Base-by-base conservation (phyloP, 1,140 invertebrate genomes). In the Cyrtorhinus lividipennis region DNA sequence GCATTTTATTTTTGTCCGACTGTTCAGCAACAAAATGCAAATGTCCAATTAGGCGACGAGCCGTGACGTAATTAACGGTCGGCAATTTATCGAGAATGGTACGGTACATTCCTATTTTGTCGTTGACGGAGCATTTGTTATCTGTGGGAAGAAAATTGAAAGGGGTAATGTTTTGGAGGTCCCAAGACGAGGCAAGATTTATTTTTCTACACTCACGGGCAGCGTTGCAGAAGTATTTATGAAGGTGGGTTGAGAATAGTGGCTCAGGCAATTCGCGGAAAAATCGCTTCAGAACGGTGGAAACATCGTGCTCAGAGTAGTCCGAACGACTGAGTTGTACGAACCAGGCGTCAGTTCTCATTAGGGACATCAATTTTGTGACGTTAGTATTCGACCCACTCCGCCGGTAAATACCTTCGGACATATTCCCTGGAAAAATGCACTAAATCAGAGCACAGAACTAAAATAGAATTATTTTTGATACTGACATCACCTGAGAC, bases 261-360 rank as follows among this genome's bases (percentile, higher is more conserved):
- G 87, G 81, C 66, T 89, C 84, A 0, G 87, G 85, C 26, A 90
- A 72, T 68, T 86, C 85, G 48, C 89, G 75, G 68, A 93, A 85
- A 70, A 91, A 93, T 67, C 88, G 75, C 71, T 93, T 92, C 0
- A 94, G 73, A 5, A 84, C 86, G 26, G 83, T 87, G 1, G 89
- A 86, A 1, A 93, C 89, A 69, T 94, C 91, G 73, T 92, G 87
- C 67, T 91, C 89, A 0, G 82, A 81, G 69, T 86, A 88, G 23
- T 83, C 81, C 27, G 81, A 80, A 3, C 77, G 73, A 1, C 82
- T 84, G 26, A 95, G 79, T 72, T 89, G 85, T 1, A 91, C 87
- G 18, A 83, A 79, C 80, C 88, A 90, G 22, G 90, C 86, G 75
- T 94, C 88, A 65, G 81, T 78, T 38, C 84, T 77, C 67, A 95